Percentiles rank a stretch among this genome's conserved stretches.
Conservation (phyloP, 2,888 invertebrate genomes). For the Leptinotarsa haldemani region DNA sequence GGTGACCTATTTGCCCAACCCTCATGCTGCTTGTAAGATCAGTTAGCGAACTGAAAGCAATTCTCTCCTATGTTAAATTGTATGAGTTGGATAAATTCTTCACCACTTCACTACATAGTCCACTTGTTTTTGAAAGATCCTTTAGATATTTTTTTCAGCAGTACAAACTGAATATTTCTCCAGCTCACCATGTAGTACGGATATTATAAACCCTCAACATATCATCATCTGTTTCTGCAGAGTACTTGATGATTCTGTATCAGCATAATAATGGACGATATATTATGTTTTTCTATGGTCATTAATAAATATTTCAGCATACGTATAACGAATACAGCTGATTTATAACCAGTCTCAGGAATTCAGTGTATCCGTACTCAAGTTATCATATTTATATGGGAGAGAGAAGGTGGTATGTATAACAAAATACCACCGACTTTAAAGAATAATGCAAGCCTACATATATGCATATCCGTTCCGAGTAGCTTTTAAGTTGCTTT, state of each 20-base stretch:
- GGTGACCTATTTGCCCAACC: too few species aligned
- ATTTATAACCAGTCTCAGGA: constrained; percentile 45
- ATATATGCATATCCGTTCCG: constrained; percentile 42
- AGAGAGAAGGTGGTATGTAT: constrained; percentile 48
- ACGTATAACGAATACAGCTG: constrained; percentile 45
- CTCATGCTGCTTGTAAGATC: too few species aligned
- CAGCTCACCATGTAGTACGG: not conserved
- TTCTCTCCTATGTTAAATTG: too few species aligned
- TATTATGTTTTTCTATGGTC: constrained; percentile 43
- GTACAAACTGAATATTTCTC: not conserved
- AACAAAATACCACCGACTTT: constrained; percentile 42
- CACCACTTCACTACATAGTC: too few species aligned
- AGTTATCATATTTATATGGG: constrained; percentile 47
- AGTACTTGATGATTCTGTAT: constrained; percentile 29
- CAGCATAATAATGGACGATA: constrained; percentile 42
- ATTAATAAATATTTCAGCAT: constrained; percentile 49
- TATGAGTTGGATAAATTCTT: too few species aligned
- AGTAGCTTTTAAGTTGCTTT: constrained; percentile 41
- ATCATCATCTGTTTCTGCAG: constrained; percentile 29
- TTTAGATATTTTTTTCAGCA: too few species aligned
- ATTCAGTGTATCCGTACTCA: constrained; percentile 45
- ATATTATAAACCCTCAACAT: constrained; percentile 5
- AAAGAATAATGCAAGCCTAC: constrained; percentile 32
- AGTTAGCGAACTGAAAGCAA: too few species aligned
- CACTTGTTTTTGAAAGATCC: too few species aligned